phyloP scores from a whole-genome alignment of 2,113 vertebrate species.

The Hoplias malabaricus region DNA sequence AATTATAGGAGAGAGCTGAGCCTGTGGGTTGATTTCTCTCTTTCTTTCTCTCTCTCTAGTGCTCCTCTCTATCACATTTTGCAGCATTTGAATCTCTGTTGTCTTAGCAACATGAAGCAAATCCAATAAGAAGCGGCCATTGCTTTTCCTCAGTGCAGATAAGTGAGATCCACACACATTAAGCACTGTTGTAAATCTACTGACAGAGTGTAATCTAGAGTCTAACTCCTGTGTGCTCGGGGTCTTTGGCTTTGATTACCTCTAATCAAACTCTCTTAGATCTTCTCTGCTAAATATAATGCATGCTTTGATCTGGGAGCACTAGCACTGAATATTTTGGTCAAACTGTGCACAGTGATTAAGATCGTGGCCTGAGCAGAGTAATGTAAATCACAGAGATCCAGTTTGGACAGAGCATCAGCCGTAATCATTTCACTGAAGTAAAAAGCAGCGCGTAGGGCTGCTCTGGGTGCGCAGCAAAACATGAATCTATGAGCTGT shows the following conservation, averaged over 20 bases:
- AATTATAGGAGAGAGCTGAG: background rate
- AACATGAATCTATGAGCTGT: constrained; percentile 46
- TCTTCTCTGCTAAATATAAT: constrained; percentile 30
- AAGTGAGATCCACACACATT: constrained; percentile 1
- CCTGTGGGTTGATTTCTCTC: background rate
- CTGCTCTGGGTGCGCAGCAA: constrained; percentile 40
- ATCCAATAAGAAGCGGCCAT: constrained; percentile 8
- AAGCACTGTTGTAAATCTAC: constrained; percentile 28
- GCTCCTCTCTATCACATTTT: background rate
- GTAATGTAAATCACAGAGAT: constrained; percentile 16
- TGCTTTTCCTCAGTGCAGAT: constrained; percentile 9
- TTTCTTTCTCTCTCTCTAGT: background rate
- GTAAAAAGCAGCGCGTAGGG: constrained; percentile 27
- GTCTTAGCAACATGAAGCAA: constrained; percentile 34
- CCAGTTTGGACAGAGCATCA: constrained; percentile 29
- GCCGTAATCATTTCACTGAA: constrained; percentile 27
- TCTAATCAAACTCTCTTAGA: constrained; percentile 29
- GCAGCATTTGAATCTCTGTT: constrained; percentile 22
- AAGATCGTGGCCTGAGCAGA: constrained; percentile 27
- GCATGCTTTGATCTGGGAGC: constrained; percentile 36
- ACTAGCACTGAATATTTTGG: constrained; percentile 22
- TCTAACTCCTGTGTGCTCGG: constrained; percentile 29
- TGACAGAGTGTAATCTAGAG: constrained; percentile 30
- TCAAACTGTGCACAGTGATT: constrained; percentile 35
- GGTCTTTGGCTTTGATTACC: constrained; percentile 37